Evolutionary conservation across 1,140 invertebrate species (phyloP).

Genomic region (Bombus terrestris): DNA sequence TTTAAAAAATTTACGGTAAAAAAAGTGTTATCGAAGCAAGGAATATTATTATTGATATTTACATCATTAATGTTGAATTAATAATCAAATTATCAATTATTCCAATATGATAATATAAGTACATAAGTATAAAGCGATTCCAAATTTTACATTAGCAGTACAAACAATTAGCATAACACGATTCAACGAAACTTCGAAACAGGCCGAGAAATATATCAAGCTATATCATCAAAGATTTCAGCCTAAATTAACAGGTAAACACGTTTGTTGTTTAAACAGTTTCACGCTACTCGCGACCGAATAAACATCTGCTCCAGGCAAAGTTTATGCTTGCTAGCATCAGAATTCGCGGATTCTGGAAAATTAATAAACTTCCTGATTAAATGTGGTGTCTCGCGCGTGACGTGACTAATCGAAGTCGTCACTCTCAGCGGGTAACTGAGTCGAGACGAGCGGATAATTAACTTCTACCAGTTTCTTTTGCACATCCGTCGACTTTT

Average conservation of each 20-base stretch:
- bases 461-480: conserved; percentile 28
- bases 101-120: too few species aligned
- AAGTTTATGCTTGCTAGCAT: neutral
- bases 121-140: neutral
- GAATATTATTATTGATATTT: too few species aligned
- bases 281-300: neutral
- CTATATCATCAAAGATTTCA: conserved; percentile 1
- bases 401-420: neutral
- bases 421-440: conserved; percentile 7
- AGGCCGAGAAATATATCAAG: neutral
- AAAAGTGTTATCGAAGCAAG: too few species aligned
- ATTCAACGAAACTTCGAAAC: neutral
- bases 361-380: conserved; percentile 49
- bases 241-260: conserved; percentile 2
- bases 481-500: neutral
- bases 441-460: conserved; percentile 6
- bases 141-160: neutral
- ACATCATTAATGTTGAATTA: too few species aligned
- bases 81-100: too few species aligned
- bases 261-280: neutral
- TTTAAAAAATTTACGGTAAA: too few species aligned
- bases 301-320: conserved; percentile 15
- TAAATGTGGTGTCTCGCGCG: conserved; percentile 3
- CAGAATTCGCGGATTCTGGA: conserved; percentile 10
- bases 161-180: neutral